phyloP scores from a whole-genome alignment of 2,113 vertebrate species.

The Tachysurus vachellii region DNA sequence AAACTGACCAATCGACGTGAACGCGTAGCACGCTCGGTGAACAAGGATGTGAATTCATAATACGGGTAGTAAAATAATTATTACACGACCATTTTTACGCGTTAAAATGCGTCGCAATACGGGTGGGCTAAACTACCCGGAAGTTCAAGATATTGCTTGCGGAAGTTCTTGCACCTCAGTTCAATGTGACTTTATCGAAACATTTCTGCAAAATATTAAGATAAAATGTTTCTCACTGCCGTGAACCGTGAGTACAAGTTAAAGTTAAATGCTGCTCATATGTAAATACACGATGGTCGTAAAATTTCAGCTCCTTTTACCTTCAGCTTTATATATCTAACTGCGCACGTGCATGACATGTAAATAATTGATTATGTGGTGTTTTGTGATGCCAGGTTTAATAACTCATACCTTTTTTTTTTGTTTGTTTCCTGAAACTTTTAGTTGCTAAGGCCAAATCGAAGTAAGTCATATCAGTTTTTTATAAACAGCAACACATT shows the following conservation, averaged over 20 bases:
- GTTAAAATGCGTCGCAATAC: background rate
- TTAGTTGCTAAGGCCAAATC: conserved; percentile 79
- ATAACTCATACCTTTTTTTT: background rate
- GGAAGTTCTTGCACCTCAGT: background rate
- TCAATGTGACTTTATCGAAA: conserved; percentile 67
- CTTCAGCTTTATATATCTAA: background rate
- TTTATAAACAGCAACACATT: background rate
- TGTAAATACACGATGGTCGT: too few species aligned
- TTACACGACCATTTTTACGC: background rate
- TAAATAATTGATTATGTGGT: background rate
- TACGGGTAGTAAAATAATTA: background rate
- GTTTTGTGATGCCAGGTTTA: background rate
- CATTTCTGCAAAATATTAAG: background rate
- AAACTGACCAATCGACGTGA: background rate
- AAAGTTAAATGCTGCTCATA: background rate
- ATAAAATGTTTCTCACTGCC: conserved; percentile 74
- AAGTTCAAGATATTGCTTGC: conserved; percentile 1
- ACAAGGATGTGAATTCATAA: background rate
- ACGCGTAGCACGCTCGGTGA: background rate
- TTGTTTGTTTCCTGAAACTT: conserved; percentile 34
- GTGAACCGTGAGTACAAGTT: conserved; percentile 69
- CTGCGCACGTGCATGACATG: background rate
- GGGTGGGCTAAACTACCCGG: conserved; percentile 53
- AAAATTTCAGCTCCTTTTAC: background rate
- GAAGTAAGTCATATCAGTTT: conserved; percentile 68